Evolutionary conservation across 2,888 invertebrate species (phyloP), one percentile per base, ranked within the genome.

Genomic region (Marronus borbonicus): DNA sequence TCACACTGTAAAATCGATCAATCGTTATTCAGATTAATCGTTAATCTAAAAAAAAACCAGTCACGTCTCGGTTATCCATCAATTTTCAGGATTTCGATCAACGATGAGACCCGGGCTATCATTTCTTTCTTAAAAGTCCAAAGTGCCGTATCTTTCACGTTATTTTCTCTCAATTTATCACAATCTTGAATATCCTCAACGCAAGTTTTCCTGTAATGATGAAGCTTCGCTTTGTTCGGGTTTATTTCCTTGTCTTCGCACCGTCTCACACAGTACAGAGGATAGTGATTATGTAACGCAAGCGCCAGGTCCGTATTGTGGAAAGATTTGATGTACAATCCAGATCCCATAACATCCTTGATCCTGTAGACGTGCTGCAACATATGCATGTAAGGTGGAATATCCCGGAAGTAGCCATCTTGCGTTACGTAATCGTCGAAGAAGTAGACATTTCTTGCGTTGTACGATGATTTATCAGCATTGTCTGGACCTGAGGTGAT

Each of bases 141-240:
- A 83, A 97, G 94, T 74, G 95, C 94, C 44, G 94, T 93, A 89
- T 97, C 97, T 87, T 95, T 92, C 76, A 95, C 92, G 76, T 95
- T 94, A 84, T 95, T 93, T 85, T 95, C 94, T 79, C 95, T 92
- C 87, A 94, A 96, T 86, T 96, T 94, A 76, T 92, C 92, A 89
- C 97, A 97, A 49, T 92, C 90, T 89, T 95, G 95, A 81, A 96
- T 89, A 78, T 95, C 94, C 82, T 93, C 93, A 3, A 96, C 96
- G 89, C 97, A 97, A 88, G 96, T 96, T 49, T 95, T 95, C 80
- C 97, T 92, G 90, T 97, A 97, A 88, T 97, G 97, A 88, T 97
- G 96, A 85, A 97, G 90, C 81, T 97, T 94, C 39, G 96, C 97
- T 85, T 93, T 92, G 68, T 90, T 90, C 55, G 94, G 94, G 81